Evolutionary conservation across 2,888 invertebrate genomes (phyloP), one percentile per base, ranked within the genome.

Genomic region (Caenorhabditis uteleia): DNA sequence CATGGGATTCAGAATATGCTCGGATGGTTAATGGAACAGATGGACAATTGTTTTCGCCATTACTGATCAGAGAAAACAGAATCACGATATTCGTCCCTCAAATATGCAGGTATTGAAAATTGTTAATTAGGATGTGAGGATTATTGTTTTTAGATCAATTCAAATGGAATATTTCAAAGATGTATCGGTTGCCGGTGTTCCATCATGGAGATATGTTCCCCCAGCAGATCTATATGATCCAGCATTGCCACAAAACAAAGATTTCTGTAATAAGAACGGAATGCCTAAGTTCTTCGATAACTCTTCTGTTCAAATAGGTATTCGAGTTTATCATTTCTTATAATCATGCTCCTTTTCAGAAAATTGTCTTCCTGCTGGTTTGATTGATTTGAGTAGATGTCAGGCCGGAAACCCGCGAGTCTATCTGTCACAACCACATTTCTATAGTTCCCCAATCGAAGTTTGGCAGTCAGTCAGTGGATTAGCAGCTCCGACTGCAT

Each of bases 1-100:
- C 54, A 14, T 82, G 79, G 79, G 78, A 77, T 38, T 68, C 70
- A 2, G 49, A 50, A 20, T 54, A 68, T 27, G 81, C 81, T 7
- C 50, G 78, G 18, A 74, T 75, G 72, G 70, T 82, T 44, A 77
- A 82, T 46, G 81, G 76, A 45, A 66, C 72, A 26, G 80, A 79
- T 42, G 80, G 80, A 7, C 80, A 81, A 45, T 39, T 82, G 23
- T 81, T 80, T 68, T 62, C 70, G 18, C 80, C 80, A 23, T 49
- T 74, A 14, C 29, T 79, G 18, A 40, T 67, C 29, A 44, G 62
- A 42, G 61, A 55, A 16, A 46, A 72, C 3, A 34, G 57, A 1
- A 29, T 77, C 20, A 57, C 54, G 7, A 26, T 79, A 3, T 82
- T 82, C 21, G 40, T 40, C 14, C 14, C 40, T 4, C 40, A 40